Evolutionary conservation across 1,140 invertebrate species (phyloP).

Genomic region (Glossosoma conforme): DNA sequence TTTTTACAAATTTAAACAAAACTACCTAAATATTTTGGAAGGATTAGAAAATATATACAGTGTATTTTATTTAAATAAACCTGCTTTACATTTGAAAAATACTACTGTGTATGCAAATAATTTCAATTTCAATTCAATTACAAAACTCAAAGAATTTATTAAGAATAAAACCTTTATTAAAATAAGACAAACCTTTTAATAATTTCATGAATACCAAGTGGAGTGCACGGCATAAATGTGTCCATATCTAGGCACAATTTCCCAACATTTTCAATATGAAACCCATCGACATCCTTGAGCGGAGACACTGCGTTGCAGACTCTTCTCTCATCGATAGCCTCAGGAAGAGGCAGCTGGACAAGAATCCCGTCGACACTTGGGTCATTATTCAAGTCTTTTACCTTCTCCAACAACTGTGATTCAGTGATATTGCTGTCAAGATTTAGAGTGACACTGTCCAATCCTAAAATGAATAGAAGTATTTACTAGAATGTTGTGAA

Average conservation of each 20-base stretch:
- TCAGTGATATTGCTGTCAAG: conserved; percentile 57
- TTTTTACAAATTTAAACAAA: too few species aligned
- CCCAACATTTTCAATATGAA: conserved; percentile 76
- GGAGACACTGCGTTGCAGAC: conserved; percentile 76
- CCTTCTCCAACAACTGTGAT: conserved; percentile 59
- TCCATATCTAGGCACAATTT: conserved; percentile 68
- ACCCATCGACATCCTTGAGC: conserved; percentile 89
- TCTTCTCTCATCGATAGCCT: conserved; percentile 66
- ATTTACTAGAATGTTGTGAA: background rate
- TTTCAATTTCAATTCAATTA: too few species aligned
- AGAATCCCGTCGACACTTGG: conserved; percentile 73
- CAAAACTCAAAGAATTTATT: too few species aligned
- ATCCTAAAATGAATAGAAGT: conserved; percentile 44
- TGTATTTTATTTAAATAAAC: background rate
- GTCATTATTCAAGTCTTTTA: conserved; percentile 66
- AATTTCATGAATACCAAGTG: conserved; percentile 74
- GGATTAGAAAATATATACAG: too few species aligned
- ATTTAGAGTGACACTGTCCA: conserved; percentile 59
- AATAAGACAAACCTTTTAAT: conserved; percentile 51
- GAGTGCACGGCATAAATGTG: conserved; percentile 81
- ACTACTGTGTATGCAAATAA: too few species aligned
- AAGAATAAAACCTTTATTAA: too few species aligned
- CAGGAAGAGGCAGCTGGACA: conserved; percentile 79
- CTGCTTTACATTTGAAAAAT: background rate
- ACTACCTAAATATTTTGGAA: too few species aligned